Evolutionary conservation across 2,797 vertebrate genomes (phyloP), one percentile per base, ranked within the genome.

Genomic region (Remorina albescens): DNA sequence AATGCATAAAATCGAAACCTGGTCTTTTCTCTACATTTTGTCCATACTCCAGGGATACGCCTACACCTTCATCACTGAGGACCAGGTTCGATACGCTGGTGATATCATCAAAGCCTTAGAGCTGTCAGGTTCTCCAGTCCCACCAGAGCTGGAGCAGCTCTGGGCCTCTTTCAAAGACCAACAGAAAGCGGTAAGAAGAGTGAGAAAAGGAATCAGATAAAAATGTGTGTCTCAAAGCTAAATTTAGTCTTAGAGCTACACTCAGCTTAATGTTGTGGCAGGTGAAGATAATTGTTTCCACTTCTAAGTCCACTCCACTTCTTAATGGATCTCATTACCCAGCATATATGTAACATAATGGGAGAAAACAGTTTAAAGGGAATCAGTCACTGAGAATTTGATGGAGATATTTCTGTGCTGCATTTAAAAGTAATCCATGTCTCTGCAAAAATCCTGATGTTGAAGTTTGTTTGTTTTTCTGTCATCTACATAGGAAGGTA

Each of bases 71-170:
- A 99, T 99, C 91, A 99, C 98, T 2, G 96, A 96, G 55, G 97
- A 98, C 44, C 98, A 99, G 89, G 97, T 89, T 41, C 96, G 98
- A 0, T 97, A 99, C 37, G 95, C 97, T n/a, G 98, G 98, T 3
- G 98, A 99, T 76, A 98, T 99, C 90, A 96, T 99, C 79, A 99
- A 98, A 86, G 98, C 97, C 32, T 94, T 99, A 90, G 98, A 99
- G 89, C 93, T 99, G 60, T 98, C 97, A 0, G 95, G 95, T 9
- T 96, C 96, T 36, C 23, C 94, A 7, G 95, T 99, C 63, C 98
- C 96, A 16, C 0, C 94, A 49, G 97, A 99, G 68, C 91, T 99
- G 61, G 98, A 99, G 90, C 96, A 96, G 86, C 96, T 99, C 28
- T 99, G 98, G 98, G 93, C 84, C 63, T 96, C 96, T 67, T 99